A percentile compares a stretch with the other conserved stretches of the same genome.
phyloP scores from a whole-genome alignment of 2,113 vertebrate species.

The Neotragus pygmaeus region DNA sequence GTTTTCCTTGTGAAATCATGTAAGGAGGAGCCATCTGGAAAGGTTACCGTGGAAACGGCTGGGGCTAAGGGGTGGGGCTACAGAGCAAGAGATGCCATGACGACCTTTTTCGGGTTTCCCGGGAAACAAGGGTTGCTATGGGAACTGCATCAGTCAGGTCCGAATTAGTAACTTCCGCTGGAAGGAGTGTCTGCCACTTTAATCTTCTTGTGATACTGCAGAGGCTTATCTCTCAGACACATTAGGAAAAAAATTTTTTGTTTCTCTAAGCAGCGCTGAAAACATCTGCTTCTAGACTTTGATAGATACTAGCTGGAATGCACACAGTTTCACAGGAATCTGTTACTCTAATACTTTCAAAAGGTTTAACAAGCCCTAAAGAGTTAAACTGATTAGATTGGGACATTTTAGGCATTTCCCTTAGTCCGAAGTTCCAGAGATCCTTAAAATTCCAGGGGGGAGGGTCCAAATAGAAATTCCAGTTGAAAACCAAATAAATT shows the following conservation, averaged over 20 bases:
- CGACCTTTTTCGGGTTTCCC: slow-evolving; percentile 95
- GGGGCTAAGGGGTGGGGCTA: slow-evolving; percentile 73
- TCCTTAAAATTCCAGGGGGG: slow-evolving; percentile 19
- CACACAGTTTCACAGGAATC: slow-evolving; percentile 13
- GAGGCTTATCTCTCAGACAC: slow-evolving; percentile 71
- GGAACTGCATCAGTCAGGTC: slow-evolving; percentile 93
- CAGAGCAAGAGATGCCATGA: slow-evolving; percentile 88
- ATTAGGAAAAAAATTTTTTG: neutral
- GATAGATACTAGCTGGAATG: slow-evolving; percentile 38
- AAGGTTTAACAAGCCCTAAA: neutral
- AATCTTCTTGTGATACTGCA: slow-evolving; percentile 77
- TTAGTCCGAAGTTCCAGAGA: slow-evolving; percentile 37
- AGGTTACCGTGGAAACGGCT: slow-evolving; percentile 88
- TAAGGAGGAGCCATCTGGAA: slow-evolving; percentile 90
- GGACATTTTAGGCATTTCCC: slow-evolving; percentile 39
- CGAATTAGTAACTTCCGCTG: slow-evolving; percentile 91
- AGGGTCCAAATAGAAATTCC: neutral
- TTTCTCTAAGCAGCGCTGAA: slow-evolving; percentile 49
- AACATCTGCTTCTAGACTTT: slow-evolving; percentile 69
- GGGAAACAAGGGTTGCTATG: slow-evolving; percentile 93
- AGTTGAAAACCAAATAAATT: slow-evolving; percentile 55
- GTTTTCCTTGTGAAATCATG: slow-evolving; percentile 65
- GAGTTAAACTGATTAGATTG: slow-evolving; percentile 25
- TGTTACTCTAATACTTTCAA: neutral
- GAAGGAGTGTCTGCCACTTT: slow-evolving; percentile 83